Evolutionary conservation across 2,113 vertebrate genomes (phyloP).

Genomic region (Excalfactoria chinensis): DNA sequence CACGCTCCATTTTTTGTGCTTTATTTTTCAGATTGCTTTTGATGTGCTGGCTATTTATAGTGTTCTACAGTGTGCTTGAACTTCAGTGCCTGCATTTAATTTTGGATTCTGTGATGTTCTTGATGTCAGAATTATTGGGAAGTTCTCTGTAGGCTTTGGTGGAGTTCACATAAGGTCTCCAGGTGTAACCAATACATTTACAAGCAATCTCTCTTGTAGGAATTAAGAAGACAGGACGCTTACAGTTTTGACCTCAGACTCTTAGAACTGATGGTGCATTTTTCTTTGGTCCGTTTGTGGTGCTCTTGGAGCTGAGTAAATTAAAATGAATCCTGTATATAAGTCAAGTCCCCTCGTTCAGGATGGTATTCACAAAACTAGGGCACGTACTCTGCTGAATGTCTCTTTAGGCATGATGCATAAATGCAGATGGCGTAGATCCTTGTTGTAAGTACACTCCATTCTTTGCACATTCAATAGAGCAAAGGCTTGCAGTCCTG

Average conservation of each 20-base stretch:
- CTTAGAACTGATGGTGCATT: not conserved
- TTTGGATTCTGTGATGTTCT: not conserved
- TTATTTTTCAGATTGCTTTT: not conserved
- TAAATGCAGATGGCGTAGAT: constrained; percentile 24
- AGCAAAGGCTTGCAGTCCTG: constrained; percentile 2
- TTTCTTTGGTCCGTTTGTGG: not conserved
- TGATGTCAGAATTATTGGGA: not conserved
- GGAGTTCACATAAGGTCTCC: not conserved
- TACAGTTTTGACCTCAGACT: not conserved
- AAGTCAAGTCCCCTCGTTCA: not conserved
- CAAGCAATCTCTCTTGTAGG: not conserved
- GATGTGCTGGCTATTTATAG: not conserved
- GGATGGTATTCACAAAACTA: not conserved
- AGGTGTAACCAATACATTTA: not conserved
- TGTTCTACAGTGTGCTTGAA: not conserved
- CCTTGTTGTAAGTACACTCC: constrained; percentile 33
- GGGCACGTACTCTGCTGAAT: not conserved
- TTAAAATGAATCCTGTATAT: not conserved
- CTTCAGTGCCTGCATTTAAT: not conserved
- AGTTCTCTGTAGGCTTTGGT: not conserved
- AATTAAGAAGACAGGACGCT: not conserved
- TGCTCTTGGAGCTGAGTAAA: constrained; percentile 26
- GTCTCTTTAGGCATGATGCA: not conserved
- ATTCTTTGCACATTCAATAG: not conserved
- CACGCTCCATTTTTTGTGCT: not conserved